Evolutionary conservation across 2,888 invertebrate genomes (phyloP), one percentile per base, ranked within the genome.

Genomic region (Liodrosophila aerea): DNA sequence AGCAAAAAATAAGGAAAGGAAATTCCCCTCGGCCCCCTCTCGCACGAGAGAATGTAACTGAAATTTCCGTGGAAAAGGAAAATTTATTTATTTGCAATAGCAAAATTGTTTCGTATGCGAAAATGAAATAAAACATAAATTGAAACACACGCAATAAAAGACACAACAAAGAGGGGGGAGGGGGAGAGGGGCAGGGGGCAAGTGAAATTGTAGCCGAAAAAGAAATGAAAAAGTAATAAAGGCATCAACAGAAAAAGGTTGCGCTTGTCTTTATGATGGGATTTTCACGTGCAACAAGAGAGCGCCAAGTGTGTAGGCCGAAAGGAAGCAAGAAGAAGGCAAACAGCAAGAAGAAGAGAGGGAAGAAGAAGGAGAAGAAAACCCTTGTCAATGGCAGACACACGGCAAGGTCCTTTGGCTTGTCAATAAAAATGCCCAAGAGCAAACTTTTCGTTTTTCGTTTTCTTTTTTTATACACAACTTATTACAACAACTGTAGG

Each of bases 341-440:
- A 13, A 16, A 15, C 12, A 36, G 29, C 29, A 46, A 15, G n/a
- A 22, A 22, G 3, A 22, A 11, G 12, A 37, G 40, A 37, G 4
- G 46, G 37, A 29, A 37, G n/a, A n/a, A n/a, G 11, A 39, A 41
- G 29, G 22, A 22, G 22, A 2, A 54, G 44, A 39, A 61, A 64
- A 80, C 83, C 76, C 76, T 76, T 83, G 73, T 73, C 83, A 78
- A 57, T 65, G 56, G 46, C 75, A 77, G 58, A 54, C 11, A 44
- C 8, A 50, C n/a, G 49, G 16, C 59, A 34, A 44, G 56, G 54
- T 27, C 47, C 39, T 29, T n/a, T 3, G 13, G 57, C 50, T 70
- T 78, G 77, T 83, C 83, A 73, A 78, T 77, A 75, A 60, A 69
- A 78, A 69, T 60, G 56, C 71, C 71, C 71, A 65, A 59, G 56